phyloP scores from a whole-genome alignment of 2,888 invertebrate genomes.

The Fissipunctia ypsillon region DNA sequence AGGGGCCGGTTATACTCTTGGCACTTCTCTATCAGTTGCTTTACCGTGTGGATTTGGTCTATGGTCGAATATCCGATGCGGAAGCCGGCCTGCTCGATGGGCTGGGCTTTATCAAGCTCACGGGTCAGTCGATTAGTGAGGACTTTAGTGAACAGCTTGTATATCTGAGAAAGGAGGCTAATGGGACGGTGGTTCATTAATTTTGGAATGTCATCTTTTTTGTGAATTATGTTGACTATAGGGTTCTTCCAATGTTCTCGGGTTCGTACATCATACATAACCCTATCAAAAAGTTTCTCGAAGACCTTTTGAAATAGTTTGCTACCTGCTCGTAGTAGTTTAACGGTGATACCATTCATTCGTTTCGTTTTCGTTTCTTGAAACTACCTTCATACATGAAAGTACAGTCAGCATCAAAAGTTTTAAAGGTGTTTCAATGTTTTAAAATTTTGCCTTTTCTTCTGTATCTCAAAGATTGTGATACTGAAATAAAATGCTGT shows the following conservation, averaged over 20 bases:
- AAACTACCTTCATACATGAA: background rate
- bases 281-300: background rate
- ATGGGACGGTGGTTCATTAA: background rate
- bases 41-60: no score
- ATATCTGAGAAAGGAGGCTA: background rate
- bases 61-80: no score
- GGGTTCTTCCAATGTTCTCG: background rate
- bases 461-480: background rate
- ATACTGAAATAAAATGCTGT: slow-evolving; percentile 9
- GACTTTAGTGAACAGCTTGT: background rate
- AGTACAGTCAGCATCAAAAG: background rate
- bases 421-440: background rate
- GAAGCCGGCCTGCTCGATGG: no score
- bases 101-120: no score
- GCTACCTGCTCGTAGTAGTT: background rate
- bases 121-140: background rate
- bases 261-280: background rate
- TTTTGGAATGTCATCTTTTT: background rate
- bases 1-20: no score
- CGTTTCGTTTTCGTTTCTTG: no score
- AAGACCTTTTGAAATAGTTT: background rate
- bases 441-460: background rate
- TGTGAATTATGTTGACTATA: background rate
- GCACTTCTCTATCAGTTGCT: no score
- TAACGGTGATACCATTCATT: background rate